Conservation (phyloP, 1,140 invertebrate genomes). For the Lerema accius region DNA sequence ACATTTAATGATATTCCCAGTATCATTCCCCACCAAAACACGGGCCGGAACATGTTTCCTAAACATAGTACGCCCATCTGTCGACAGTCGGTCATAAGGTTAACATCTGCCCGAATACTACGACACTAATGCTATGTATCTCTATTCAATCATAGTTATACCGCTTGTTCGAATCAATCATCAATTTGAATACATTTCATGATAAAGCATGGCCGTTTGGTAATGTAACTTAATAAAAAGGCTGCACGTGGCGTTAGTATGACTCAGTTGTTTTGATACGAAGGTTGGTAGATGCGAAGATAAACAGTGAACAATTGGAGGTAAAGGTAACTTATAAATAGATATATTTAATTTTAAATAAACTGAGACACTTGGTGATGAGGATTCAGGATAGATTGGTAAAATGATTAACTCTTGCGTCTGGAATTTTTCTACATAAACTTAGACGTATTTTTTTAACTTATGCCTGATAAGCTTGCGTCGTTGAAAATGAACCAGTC, state of each 20-base stretch:
- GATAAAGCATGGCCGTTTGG: slow-evolving; percentile 47
- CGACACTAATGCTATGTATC: slow-evolving; percentile 78
- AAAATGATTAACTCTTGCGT: too few relatives aligned
- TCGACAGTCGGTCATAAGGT: slow-evolving; percentile 65
- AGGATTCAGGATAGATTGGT: too few relatives aligned
- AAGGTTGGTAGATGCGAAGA: not conserved
- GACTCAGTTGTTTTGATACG: slow-evolving; percentile 20
- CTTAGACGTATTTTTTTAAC: too few relatives aligned
- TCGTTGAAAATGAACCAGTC: too few relatives aligned
- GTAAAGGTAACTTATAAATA: not conserved
- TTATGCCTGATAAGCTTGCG: too few relatives aligned
- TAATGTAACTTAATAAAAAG: slow-evolving; percentile 65
- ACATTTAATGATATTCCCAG: not conserved
- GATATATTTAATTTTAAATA: not conserved
- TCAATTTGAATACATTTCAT: slow-evolving; percentile 76
- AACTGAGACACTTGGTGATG: too few relatives aligned
- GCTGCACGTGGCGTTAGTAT: slow-evolving; percentile 14
- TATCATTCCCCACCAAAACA: slow-evolving; percentile 29
- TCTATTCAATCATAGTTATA: slow-evolving; percentile 71
- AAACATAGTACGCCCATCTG: slow-evolving; percentile 52
- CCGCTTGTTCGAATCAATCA: slow-evolving; percentile 75
- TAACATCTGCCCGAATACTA: slow-evolving; percentile 58
- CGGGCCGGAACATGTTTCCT: slow-evolving; percentile 25
- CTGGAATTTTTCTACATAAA: too few relatives aligned
- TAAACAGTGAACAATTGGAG: not conserved